Base-by-base conservation (phyloP, 2,888 invertebrate species). In the Orthosia incerta region DNA sequence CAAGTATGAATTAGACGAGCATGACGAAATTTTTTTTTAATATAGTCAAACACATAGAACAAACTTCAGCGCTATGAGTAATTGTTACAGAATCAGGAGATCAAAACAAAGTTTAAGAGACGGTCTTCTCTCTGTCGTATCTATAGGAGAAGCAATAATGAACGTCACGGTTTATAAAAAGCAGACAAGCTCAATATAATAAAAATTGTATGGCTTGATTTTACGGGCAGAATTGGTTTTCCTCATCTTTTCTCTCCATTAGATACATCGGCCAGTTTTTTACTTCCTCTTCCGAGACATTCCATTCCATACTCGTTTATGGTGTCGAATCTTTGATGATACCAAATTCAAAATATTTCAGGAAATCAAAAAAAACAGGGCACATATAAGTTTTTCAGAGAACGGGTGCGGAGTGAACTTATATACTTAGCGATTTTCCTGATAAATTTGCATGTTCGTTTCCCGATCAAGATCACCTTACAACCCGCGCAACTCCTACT, bases 1-100 rank as follows among this genome's bases (percentile, higher is more conserved):
- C 15, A 20, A 71, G 81, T 83, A 83, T 81, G 67, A 71, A 71
- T 81, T 20, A 55, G 60, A 62, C 64, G 12, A 69, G 50, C 64
- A 15, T 12, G 13, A 26, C 23, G 12, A 78, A 57, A 63, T 48
- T 4, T 59, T 59, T 31, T 51, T 46, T n/a, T 46, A 15, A 51
- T 16, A 15, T 18, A 23, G 23, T 39, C 13, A 18, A 15, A 26
- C 0, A 18, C 18, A 7, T 20, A 26, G 3, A 26, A 48, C 18
- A 60, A 60, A 48, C 15, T 26, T 39, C 31, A 16, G n/a, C 39
- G 3, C 66, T 26, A 20, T 75, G 7, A 56, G 55, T 50, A 50
- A 50, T 75, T 74, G 15, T 51, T 45, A 56, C n/a, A 20, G 46
- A 51, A 26, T 0, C 18, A 15, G 11, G 1, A 7, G 3, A 31